These are phyloP conservation scores for Pipa parva DNA, from an alignment of 2,113 vertebrate genomes.

Conservation along the genomic window DNA sequence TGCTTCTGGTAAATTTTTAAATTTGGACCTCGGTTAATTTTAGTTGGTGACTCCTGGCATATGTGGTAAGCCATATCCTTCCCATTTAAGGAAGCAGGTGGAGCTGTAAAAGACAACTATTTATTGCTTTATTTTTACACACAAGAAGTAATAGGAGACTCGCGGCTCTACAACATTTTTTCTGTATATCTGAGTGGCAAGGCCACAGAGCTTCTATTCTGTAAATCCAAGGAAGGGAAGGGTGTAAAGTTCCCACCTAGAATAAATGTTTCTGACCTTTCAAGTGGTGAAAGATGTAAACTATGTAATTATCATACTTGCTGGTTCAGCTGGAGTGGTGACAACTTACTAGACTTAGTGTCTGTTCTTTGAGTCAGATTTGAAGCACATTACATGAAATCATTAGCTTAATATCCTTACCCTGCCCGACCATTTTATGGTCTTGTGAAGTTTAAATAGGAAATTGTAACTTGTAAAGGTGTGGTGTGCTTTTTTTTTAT, in stretches of 20 bases:
- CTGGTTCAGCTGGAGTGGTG: conserved; percentile 53
- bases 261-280: conserved; percentile 49
- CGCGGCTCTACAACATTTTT: conserved; percentile 42
- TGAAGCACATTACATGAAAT: conserved; percentile 53
- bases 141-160: conserved; percentile 32
- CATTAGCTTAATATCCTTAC: conserved; percentile 46
- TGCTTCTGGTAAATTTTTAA: too few species aligned
- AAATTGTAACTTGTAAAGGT: conserved; percentile 51
- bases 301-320: conserved; percentile 51
- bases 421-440: conserved; percentile 43
- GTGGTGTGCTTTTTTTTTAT: conserved; percentile 43
- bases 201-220: conserved; percentile 41
- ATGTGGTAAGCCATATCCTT: conserved; percentile 7
- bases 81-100: conserved; percentile 48
- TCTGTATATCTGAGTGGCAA: conserved; percentile 34
- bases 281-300: conserved; percentile 49
- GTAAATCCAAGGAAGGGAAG: conserved; percentile 26
- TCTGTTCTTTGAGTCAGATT: conserved; percentile 51
- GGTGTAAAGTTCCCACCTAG: conserved; percentile 47
- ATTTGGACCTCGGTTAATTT: conserved; percentile 3
- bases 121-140: conserved; percentile 45
- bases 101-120: conserved; percentile 48
- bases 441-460: conserved; percentile 40
- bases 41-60: too few species aligned
- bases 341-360: conserved; percentile 51